Evolutionary conservation across 2,888 invertebrate species (phyloP), one percentile per base, ranked within the genome.

Genomic region (Cosmia trapezina): DNA sequence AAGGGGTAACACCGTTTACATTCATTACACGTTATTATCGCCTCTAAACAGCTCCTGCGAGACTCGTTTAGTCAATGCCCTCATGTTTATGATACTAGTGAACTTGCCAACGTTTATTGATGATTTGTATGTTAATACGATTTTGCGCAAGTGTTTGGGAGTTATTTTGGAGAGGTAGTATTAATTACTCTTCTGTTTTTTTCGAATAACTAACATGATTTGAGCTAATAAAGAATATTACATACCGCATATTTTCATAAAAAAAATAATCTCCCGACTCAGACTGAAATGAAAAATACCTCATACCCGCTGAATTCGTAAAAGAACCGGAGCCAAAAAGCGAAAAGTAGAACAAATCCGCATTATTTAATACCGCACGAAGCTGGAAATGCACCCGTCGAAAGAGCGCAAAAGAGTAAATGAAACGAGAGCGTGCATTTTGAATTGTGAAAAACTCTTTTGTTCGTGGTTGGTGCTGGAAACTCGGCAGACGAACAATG

Each of bases 391-490:
- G 95, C 94, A 92, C 90, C 93, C 91, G 94, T 93, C 92, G 93
- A 94, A 94, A 94, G 91, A 93, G 91, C 92, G 94, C 93, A 95
- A 95, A 95, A 95, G 95, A 94, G 94, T 95, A 95, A 96, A 96
- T 96, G 96, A 95, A 96, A 95, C 95, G 96, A 92, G 93, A 94
- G 92, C 94, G 93, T 93, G 94, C 95, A 95, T 96, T 95, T 95
- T 93, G 94, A 94, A 94, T 95, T 92, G 94, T 93, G 95, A 94
- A 95, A 95, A 95, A 95, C 91, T 94, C 94, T 93, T 95, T 96
- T 96, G 95, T 96, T 93, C 93, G 90, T 90, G 91, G 90, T 89
- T 84, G 89, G 89, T 88, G 91, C 91, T 93, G 94, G 91, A 92
- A 94, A 93, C 93, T 93, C 93, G 86, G 91, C 92, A 88, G 91